Conservation (phyloP, 1,140 invertebrate species). For the Stenopsyche tienmushanensis region DNA sequence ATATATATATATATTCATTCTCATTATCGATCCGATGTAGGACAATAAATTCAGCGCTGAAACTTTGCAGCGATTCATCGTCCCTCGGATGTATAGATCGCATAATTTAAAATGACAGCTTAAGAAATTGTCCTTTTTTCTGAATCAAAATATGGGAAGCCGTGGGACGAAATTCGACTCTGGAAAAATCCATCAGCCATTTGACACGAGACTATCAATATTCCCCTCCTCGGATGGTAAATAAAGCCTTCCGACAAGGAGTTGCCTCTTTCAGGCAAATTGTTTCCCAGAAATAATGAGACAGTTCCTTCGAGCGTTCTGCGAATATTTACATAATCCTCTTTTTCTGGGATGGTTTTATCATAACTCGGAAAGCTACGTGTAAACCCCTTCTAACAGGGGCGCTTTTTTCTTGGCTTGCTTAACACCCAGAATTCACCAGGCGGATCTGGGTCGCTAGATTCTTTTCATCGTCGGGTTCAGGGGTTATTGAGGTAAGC, state of each 20-base stretch:
- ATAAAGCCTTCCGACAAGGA: not conserved
- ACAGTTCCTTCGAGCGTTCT: constrained; percentile 33
- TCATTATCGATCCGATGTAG: too few species aligned
- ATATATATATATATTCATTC: too few species aligned
- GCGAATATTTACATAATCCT: constrained; percentile 39
- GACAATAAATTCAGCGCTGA: too few species aligned
- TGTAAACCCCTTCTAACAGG: not conserved
- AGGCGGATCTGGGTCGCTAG: not conserved
- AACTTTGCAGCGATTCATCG: too few species aligned
- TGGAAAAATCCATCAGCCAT: not conserved
- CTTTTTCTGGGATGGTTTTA: not conserved
- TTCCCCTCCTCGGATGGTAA: not conserved
- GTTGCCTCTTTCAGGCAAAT: constrained; percentile 7
- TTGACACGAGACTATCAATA: not conserved
- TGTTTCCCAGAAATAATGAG: constrained; percentile 37
- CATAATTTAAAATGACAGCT: too few species aligned
- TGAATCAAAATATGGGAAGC: too few species aligned
- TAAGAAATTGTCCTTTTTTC: too few species aligned
- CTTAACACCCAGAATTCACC: not conserved
- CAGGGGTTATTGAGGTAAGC: too few species aligned
- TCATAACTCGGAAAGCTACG: not conserved
- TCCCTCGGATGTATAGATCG: too few species aligned
- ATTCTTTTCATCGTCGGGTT: too few species aligned
- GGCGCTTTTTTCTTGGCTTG: too few species aligned
- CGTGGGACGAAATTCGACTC: constrained; percentile 3